Percentiles rank a stretch among this genome's conserved stretches.
Evolutionary conservation across 2,797 vertebrate species (phyloP).

Genomic region (Sebastes oblongus): DNA sequence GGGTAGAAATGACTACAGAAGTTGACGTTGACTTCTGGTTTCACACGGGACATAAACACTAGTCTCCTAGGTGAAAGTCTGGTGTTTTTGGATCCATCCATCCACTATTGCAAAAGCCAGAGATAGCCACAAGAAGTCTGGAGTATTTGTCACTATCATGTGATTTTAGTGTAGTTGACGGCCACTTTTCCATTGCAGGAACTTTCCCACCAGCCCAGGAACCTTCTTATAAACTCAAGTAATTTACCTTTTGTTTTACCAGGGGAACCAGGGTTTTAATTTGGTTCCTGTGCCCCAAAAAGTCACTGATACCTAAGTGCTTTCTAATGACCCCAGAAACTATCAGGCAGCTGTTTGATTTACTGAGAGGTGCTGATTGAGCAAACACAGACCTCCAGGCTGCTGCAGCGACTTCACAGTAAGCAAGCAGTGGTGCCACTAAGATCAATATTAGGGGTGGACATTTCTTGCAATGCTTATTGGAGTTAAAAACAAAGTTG

Average conservation of each 20-base stretch:
- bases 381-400: slow-evolving; percentile 11
- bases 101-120: no score
- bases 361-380: slow-evolving; percentile 13
- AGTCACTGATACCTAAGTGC: neutral
- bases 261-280: neutral
- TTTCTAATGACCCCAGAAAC: neutral
- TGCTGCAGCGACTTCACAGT: slow-evolving; percentile 5
- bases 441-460: slow-evolving; percentile 1
- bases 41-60: neutral
- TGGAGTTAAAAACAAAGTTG: slow-evolving; percentile 1
- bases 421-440: neutral
- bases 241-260: neutral
- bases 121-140: no score
- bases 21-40: neutral
- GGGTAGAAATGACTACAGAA: no score
- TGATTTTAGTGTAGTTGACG: neutral
- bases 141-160: neutral
- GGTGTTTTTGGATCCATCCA: no score
- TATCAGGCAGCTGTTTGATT: slow-evolving; percentile 13
- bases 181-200: neutral
- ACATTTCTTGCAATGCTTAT: neutral
- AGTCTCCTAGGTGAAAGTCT: neutral
- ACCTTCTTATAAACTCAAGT: neutral
- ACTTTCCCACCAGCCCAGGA: neutral
- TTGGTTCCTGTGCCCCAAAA: neutral